Conservation (phyloP, 2,888 invertebrate species). For the Ennomos fuscantarius region DNA sequence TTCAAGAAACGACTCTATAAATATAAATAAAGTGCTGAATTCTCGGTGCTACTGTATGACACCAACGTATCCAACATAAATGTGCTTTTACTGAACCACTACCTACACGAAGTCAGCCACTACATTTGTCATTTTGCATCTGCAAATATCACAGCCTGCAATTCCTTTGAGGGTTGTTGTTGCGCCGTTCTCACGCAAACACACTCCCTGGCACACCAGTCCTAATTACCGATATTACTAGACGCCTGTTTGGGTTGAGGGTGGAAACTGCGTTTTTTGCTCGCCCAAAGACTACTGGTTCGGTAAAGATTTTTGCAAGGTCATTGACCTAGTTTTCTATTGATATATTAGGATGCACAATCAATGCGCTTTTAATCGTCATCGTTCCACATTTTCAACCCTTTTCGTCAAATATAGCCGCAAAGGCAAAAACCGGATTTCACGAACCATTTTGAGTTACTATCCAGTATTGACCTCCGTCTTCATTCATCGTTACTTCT, state of each 20-base stretch:
- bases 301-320: not conserved
- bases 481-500: no score
- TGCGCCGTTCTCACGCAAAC: slow-evolving; percentile 18
- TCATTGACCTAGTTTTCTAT: slow-evolving; percentile 5
- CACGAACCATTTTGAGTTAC: no score
- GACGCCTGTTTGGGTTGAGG: slow-evolving; percentile 12
- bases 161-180: slow-evolving; percentile 23
- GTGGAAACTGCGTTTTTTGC: slow-evolving; percentile 13
- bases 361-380: not conserved
- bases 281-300: not conserved
- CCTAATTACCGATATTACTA: slow-evolving; percentile 28
- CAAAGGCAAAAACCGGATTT: no score
- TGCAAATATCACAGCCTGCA: slow-evolving; percentile 17
- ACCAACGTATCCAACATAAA: no score
- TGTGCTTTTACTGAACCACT: not conserved
- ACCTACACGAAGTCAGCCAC: not conserved
- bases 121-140: slow-evolving; percentile 2
- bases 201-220: slow-evolving; percentile 2
- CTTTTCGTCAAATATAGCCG: not conserved
- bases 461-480: no score
- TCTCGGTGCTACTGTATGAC: no score
- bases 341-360: not conserved
- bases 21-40: no score
- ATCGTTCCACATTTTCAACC: not conserved
- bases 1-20: no score